Evolutionary conservation across 2,113 vertebrate species (phyloP).

Genomic region (Hiodon alosoides): DNA sequence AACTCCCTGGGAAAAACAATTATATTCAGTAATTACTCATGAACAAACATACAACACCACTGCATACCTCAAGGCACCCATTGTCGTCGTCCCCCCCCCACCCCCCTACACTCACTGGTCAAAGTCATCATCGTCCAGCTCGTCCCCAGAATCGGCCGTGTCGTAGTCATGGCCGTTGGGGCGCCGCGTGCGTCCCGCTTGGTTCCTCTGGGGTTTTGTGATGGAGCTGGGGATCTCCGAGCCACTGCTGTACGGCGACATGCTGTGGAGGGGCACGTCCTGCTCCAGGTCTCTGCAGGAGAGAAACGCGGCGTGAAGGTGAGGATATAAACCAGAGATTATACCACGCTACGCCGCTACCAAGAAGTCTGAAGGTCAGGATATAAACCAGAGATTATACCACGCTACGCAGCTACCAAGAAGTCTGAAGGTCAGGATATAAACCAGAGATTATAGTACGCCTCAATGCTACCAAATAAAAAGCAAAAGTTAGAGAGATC

Average conservation of each 20-base stretch:
- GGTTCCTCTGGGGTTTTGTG: conserved; percentile 52
- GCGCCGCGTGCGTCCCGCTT: conserved; percentile 41
- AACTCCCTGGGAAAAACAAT: conserved; percentile 56
- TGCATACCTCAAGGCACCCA: neutral
- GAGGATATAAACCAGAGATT: too few relatives aligned
- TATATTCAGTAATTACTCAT: neutral
- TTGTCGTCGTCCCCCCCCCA: neutral
- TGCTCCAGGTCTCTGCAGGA: conserved; percentile 26
- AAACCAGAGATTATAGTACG: too few relatives aligned
- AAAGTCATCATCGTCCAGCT: conserved; percentile 78
- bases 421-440: too few relatives aligned
- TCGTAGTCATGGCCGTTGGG: conserved; percentile 63
- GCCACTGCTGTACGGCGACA: conserved; percentile 44
- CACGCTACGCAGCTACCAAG: too few relatives aligned
- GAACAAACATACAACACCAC: too few relatives aligned
- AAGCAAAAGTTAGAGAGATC: too few relatives aligned
- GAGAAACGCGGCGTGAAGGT: neutral
- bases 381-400: too few relatives aligned
- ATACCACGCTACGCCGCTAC: too few relatives aligned
- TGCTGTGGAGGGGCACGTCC: conserved; percentile 26
- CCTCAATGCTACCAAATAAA: too few relatives aligned
- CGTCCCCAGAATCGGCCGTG: conserved; percentile 74
- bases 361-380: too few relatives aligned
- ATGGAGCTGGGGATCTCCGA: conserved; percentile 56
- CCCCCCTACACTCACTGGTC: conserved; percentile 54